Evolutionary conservation across 2,888 invertebrate species (phyloP), one percentile per base, ranked within the genome.

Genomic region (Mythimna impura): DNA sequence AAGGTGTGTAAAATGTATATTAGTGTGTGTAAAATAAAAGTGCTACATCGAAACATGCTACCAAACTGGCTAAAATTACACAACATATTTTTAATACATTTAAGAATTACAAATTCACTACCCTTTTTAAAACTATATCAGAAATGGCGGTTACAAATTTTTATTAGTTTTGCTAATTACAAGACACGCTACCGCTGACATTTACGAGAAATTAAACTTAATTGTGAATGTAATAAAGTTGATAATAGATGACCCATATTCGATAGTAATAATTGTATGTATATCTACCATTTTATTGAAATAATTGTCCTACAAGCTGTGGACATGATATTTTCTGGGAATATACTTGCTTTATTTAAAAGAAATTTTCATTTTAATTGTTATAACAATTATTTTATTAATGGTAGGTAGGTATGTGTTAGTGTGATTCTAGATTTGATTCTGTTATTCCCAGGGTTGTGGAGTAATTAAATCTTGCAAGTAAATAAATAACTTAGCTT

Each of bases 101-200:
- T 50, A 17, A 57, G 36, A 40, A 70, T 61, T 36, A 76, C 30
- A 71, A 76, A 80, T 57, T 65, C 66, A 43, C 14, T 22, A 25
- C 54, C 25, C 22, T 55, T 70, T 80, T 75, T 50, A 73, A 70
- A 81, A 69, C 52, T 54, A 40, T 67, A 66, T 73, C 55, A 65
- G 52, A 70, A 78, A 62, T 54, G 66, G 34, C 68, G 47, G 71
- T 71, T 81, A 71, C 74, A 81, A 69, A 43, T 66, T 62, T 81
- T 81, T 81, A 81, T 71, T 75, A 64, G 55, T 66, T 78, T 71
- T 62, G 2, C 30, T 77, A 80, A 80, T 73, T 73, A 73, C 60
- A 68, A 30, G 57, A 60, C 62, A 68, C 30, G 67, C 68, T 52
- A 78, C 61, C 22, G 43, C 58, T 65, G 66, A 43, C 57, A 70